These are phyloP conservation scores for Carposina sasakii DNA, from an alignment of 1,140 invertebrate species.

Conservation along the genomic window DNA sequence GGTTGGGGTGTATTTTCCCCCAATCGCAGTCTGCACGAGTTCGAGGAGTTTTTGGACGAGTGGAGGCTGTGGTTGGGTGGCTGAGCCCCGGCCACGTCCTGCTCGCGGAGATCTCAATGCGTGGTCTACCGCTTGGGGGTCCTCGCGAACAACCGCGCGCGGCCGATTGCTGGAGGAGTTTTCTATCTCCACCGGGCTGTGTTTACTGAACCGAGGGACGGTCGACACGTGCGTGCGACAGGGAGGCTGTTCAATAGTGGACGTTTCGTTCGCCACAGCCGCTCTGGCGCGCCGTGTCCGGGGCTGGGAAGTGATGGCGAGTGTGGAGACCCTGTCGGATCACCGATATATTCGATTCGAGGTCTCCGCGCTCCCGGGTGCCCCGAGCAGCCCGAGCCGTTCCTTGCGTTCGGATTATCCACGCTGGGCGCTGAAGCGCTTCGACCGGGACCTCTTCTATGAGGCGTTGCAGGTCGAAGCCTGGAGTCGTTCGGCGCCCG, in stretches of 20 bases:
- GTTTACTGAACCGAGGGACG: not conserved
- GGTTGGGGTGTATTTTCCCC: not conserved
- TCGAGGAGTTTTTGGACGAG: not conserved
- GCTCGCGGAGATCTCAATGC: not conserved
- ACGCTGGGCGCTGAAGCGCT: not conserved
- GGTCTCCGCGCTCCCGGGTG: not conserved
- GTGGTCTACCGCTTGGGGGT: not conserved
- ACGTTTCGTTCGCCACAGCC: not conserved
- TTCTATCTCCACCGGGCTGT: too few relatives aligned
- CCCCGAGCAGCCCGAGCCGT: too few relatives aligned
- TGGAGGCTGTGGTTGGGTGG: not conserved
- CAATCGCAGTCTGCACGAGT: not conserved
- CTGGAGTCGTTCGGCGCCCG: not conserved
- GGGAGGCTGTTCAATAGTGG: not conserved
- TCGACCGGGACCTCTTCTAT: not conserved
- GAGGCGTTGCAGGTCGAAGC: not conserved
- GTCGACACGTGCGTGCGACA: not conserved
- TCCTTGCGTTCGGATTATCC: not conserved
- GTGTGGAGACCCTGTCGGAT: slow-evolving; percentile 23
- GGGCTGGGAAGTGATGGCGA: slow-evolving; percentile 16
- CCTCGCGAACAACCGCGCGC: not conserved
- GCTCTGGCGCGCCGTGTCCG: not conserved
- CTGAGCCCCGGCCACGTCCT: not conserved
- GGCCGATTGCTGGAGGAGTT: too few relatives aligned
- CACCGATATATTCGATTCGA: slow-evolving; percentile 20